Percentiles rank a stretch among this genome's conserved stretches.
Conservation (phyloP, 2,113 vertebrate genomes). For the Sisor rabdophorus region DNA sequence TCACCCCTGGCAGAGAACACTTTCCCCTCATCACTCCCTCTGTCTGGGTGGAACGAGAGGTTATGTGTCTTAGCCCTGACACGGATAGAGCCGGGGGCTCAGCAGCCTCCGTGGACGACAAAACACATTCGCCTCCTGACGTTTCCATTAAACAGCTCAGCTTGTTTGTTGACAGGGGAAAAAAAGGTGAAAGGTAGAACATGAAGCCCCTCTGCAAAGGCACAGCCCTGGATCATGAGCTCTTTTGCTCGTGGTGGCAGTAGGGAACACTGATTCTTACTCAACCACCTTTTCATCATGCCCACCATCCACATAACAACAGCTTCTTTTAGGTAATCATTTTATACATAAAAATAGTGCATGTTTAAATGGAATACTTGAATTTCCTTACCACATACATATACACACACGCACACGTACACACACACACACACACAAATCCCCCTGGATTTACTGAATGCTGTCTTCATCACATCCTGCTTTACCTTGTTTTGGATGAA, state of each 20-base stretch:
- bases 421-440: neutral
- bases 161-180: constrained; percentile 34
- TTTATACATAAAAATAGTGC: neutral
- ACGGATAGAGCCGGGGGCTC: constrained; percentile 33
- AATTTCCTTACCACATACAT: neutral
- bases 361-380: neutral
- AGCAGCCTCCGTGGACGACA: constrained; percentile 32
- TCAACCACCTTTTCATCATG: neutral
- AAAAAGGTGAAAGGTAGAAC: constrained; percentile 39
- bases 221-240: constrained; percentile 28
- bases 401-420: neutral
- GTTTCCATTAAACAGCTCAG: constrained; percentile 44
- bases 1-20: constrained; percentile 35
- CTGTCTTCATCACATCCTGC: constrained; percentile 11
- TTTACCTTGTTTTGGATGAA: constrained; percentile 19
- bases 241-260: constrained; percentile 2
- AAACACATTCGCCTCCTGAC: constrained; percentile 37
- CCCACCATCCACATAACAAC: neutral
- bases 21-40: constrained; percentile 44
- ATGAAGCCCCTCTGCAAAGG: constrained; percentile 38
- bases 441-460: constrained; percentile 8
- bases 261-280: neutral
- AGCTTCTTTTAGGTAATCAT: neutral
- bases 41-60: constrained; percentile 43
- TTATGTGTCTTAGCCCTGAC: constrained; percentile 46